Base-by-base conservation (phyloP, 1,140 invertebrate species). In the Zaprionus capensis region DNA sequence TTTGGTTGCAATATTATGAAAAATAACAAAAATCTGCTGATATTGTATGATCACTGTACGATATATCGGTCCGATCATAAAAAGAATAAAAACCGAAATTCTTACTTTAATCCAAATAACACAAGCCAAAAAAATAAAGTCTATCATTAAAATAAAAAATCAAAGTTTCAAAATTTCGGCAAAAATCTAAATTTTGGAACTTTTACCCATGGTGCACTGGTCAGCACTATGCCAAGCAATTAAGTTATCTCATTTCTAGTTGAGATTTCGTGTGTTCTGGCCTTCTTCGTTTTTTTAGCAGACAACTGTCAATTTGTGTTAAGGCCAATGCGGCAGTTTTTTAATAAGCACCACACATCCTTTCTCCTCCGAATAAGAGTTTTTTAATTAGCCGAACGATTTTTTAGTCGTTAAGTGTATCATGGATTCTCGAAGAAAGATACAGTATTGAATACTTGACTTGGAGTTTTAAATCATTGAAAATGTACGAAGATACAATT, bases 281-380 rank as follows among this genome's bases (percentile, higher is more conserved):
- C 67, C 44, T 77, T 86, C 78, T 68, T 64, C 28, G 28, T 57
- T 72, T 68, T 69, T 71, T 74, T 88, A 74, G 77, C 80, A 83
- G 68, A 81, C 78, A 88, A 88, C 82, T 87, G 84, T 87, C 83
- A 87, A 87, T 87, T 88, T 61, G 80, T 83, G 84, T 87, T 87
- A 87, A 78, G 80, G 77, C 83, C 83, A 86, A 87, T 87, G 83
- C 80, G 75, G 75, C 65, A 76, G 63, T 87, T 82, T 81, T 72
- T 81, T 73, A 78, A 62, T 66, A 61, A 49, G 46, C 53, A 22
- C 46, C 51, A 57, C 49, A 28, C 46, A 53, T 31, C 31, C 2
- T 7, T 28, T 28, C 6, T 28, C 6, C 26, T 6, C 26, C 14
- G 62, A 57, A 65, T 58, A 82, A 58, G 55, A 38, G 72, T 71